Conservation (phyloP, 2,888 invertebrate species). For the Rhamphomyia laevipes region DNA sequence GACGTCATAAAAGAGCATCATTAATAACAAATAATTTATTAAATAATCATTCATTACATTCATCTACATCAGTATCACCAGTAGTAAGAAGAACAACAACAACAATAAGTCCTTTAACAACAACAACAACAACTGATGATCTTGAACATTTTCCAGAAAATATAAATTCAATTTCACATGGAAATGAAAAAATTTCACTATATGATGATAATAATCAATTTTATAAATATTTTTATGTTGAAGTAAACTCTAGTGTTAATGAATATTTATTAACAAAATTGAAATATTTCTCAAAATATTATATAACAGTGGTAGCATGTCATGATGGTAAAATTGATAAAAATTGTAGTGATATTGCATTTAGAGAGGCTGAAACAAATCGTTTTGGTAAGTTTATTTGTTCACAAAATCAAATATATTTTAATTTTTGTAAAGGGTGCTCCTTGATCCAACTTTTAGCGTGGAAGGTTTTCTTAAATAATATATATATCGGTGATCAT, state of each 20-base stretch:
- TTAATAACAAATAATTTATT: no score
- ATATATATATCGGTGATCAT: no score
- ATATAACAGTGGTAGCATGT: conserved; percentile 65
- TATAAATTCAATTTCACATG: not conserved
- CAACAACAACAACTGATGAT: not conserved
- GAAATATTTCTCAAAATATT: conserved; percentile 68
- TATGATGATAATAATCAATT: conserved; percentile 15
- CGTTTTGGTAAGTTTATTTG: conserved; percentile 28
- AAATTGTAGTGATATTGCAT: conserved; percentile 44
- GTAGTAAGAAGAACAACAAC: not conserved
- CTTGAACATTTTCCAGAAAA: not conserved
- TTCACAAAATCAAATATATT: no score
- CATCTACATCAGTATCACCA: not conserved
- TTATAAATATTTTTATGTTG: conserved; percentile 18
- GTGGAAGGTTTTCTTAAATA: no score
- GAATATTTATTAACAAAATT: conserved; percentile 48
- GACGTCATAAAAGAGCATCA: conserved; percentile 17
- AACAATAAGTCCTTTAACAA: not conserved
- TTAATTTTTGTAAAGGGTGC: no score
- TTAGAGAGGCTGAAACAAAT: conserved; percentile 40
- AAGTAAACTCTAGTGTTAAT: conserved; percentile 27
- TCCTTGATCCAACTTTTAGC: no score
- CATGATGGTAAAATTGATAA: conserved; percentile 31
- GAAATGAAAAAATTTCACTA: not conserved
- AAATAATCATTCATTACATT: no score